Conservation (phyloP, 2,888 invertebrate genomes). For the Euclidia mi region DNA sequence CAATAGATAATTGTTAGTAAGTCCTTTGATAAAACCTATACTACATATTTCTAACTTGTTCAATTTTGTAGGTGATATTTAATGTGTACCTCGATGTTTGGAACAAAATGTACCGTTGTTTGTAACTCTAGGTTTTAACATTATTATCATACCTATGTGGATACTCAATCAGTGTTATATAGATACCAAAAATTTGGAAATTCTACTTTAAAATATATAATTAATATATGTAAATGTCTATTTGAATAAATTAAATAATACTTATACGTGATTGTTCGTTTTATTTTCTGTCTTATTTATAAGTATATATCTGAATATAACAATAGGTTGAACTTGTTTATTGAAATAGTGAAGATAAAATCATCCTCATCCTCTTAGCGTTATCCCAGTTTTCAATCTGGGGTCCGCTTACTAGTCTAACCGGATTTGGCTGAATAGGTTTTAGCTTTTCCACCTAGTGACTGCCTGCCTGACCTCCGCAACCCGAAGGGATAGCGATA, state of each 20-base stretch:
- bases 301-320: no score
- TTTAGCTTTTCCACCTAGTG: no score
- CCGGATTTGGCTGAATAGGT: no score
- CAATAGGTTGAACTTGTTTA: no score
- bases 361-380: no score
- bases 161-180: conserved; percentile 86
- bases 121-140: conserved; percentile 82
- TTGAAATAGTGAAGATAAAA: no score
- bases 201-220: conserved; percentile 83
- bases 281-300: no score
- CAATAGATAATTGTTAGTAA: conserved; percentile 79
- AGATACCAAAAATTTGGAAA: conserved; percentile 89
- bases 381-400: no score
- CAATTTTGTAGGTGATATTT: conserved; percentile 89
- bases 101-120: conserved; percentile 82
- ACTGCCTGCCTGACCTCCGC: no score
- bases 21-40: conserved; percentile 88
- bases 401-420: no score
- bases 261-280: conserved; percentile 80
- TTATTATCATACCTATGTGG: conserved; percentile 74
- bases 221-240: conserved; percentile 88
- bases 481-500: no score
- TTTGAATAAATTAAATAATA: conserved; percentile 88
- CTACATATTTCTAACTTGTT: conserved; percentile 87
- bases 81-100: conserved; percentile 87